These are phyloP conservation scores for Diachasmimorpha longicaudata DNA, from an alignment of 1,140 invertebrate species.

Conservation along the genomic window DNA sequence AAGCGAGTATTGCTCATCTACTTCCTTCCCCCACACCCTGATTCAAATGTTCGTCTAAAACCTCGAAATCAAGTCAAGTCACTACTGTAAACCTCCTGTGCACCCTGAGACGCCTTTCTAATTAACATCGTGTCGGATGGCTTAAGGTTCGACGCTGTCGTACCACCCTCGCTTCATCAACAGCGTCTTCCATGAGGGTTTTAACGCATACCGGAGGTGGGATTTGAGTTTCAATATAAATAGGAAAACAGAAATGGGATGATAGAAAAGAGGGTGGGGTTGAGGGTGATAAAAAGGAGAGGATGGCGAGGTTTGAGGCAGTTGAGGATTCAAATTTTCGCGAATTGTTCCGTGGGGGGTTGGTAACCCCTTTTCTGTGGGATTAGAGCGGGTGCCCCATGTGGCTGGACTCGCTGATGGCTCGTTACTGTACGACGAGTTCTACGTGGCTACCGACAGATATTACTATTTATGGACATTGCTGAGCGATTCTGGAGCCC, in stretches of 20 bases:
- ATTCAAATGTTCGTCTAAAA: slow-evolving; percentile 48
- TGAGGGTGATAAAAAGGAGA: slow-evolving; percentile 19
- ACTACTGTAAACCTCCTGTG: slow-evolving; percentile 30
- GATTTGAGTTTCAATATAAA: background rate
- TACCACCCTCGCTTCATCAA: background rate
- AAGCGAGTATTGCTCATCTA: slow-evolving; percentile 3
- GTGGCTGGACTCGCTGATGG: slow-evolving; percentile 56
- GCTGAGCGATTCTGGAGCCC: slow-evolving; percentile 34
- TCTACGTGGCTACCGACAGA: slow-evolving; percentile 58
- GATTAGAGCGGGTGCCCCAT: slow-evolving; percentile 52
- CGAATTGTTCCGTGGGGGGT: slow-evolving; percentile 46
- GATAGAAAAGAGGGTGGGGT: background rate
- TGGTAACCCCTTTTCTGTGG: slow-evolving; percentile 11
- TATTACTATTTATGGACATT: slow-evolving; percentile 59
- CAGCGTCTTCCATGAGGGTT: background rate
- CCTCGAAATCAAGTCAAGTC: slow-evolving; percentile 54
- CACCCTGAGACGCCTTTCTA: slow-evolving; percentile 43
- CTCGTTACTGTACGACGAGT: slow-evolving; percentile 55
- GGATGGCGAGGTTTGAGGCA: slow-evolving; percentile 8
- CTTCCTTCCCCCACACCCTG: slow-evolving; percentile 24
- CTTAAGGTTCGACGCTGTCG: slow-evolving; percentile 38
- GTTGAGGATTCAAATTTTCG: slow-evolving; percentile 53
- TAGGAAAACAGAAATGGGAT: background rate
- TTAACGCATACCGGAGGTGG: background rate
- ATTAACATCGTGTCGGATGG: slow-evolving; percentile 54